Base-by-base conservation (phyloP, 2,888 invertebrate species). In the Agelastica alni region DNA sequence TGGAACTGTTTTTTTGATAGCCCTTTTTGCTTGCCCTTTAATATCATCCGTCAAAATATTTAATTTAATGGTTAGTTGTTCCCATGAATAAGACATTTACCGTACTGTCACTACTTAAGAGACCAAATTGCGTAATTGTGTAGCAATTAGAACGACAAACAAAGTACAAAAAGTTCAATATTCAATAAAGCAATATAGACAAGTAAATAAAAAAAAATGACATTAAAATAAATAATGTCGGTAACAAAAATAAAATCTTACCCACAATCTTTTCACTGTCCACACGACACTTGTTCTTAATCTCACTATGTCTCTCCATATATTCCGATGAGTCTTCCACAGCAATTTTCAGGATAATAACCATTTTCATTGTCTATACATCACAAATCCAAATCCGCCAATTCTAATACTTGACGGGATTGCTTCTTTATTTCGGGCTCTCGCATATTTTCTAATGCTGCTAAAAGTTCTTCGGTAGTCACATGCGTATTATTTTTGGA, bases 341-440 rank as follows among this genome's bases (percentile, higher is more conserved):
- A 22, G 22, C 22, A 4, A 22, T 22, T 22, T 22, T 22, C 22
- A 7, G 22, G n/a, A n/a, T n/a, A n/a, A n/a, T n/a, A n/a, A n/a
- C n/a, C n/a, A n/a, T n/a, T n/a, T n/a, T n/a, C n/a, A 22, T 22
- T 22, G 22, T 22, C 22, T 20, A 37, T 39, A 47, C 32, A 45
- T 47, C 3, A 36, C 41, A n/a, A n/a, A n/a, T n/a, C n/a, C n/a
- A n/a, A n/a, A n/a, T n/a, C n/a, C n/a, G n/a, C n/a, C n/a, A n/a
- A n/a, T n/a, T n/a, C n/a, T n/a, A n/a, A n/a, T n/a, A n/a, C n/a
- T n/a, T n/a, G n/a, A n/a, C n/a, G n/a, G n/a, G n/a, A n/a, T n/a
- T n/a, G n/a, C n/a, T n/a, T n/a, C n/a, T n/a, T n/a, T n/a, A n/a
- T n/a, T n/a, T n/a, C n/a, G n/a, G n/a, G n/a, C n/a, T n/a, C n/a